phyloP scores from a whole-genome alignment of 37 sponge, comb jelly and placozoan genomes.

The Hormiphora californensis region DNA sequence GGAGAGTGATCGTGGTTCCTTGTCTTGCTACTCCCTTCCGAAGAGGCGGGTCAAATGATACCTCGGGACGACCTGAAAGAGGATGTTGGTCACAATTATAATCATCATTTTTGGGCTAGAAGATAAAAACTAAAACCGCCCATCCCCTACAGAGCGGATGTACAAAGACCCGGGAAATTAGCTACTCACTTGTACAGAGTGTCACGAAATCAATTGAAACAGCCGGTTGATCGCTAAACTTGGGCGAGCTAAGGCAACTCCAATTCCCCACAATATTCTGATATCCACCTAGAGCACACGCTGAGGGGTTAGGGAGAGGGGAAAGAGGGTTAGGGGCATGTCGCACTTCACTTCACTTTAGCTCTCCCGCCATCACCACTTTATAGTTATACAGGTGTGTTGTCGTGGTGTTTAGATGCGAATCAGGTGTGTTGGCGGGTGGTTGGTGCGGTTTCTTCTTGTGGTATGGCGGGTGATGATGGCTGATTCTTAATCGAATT shows the following conservation, averaged over 20 bases:
- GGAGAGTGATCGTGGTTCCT: background rate
- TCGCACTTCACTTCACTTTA: background rate
- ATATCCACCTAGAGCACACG: constrained; percentile 52
- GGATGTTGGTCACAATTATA: background rate
- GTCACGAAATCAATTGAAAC: background rate
- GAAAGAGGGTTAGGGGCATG: constrained; percentile 25
- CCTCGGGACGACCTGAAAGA: background rate
- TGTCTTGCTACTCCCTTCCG: background rate
- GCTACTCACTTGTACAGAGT: background rate
- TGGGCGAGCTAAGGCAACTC: background rate
- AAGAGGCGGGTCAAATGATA: background rate
- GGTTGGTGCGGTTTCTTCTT: too few relatives aligned
- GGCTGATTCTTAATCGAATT: too few relatives aligned
- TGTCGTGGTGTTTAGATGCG: too few relatives aligned
- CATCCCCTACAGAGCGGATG: too few relatives aligned
- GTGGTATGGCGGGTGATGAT: too few relatives aligned
- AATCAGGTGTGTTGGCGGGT: too few relatives aligned
- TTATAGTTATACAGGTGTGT: too few relatives aligned
- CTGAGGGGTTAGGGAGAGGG: constrained; percentile 37
- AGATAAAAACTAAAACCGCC: too few relatives aligned
- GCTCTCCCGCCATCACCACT: too few relatives aligned
- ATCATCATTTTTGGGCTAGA: background rate
- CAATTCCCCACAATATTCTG: background rate
- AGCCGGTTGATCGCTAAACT: background rate
- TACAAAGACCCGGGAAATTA: background rate